Conservation (phyloP, 1,140 invertebrate genomes). For the Araneus ventricosus region DNA sequence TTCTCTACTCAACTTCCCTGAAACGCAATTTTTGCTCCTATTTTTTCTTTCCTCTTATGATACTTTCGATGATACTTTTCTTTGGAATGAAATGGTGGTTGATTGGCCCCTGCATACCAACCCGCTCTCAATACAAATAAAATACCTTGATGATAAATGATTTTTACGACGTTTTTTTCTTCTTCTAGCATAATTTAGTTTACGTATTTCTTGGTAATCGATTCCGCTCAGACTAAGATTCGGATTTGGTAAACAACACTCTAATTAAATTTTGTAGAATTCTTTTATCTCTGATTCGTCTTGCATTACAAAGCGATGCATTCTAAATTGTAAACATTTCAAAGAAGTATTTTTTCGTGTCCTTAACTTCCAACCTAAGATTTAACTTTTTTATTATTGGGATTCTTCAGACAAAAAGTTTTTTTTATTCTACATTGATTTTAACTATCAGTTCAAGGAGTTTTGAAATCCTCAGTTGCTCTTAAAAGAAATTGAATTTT, state of each 20-base stretch:
- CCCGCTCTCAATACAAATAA: not conserved
- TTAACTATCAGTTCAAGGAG: too few species aligned
- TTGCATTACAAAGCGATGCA: too few species aligned
- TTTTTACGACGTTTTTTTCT: not conserved
- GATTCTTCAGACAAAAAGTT: too few species aligned
- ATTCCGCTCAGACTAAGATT: not conserved
- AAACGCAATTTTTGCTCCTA: not conserved
- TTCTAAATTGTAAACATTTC: too few species aligned
- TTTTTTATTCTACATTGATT: too few species aligned
- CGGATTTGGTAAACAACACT: not conserved
- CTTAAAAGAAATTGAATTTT: too few species aligned
- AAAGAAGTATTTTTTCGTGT: too few species aligned
- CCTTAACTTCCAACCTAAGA: too few species aligned
- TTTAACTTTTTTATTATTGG: too few species aligned
- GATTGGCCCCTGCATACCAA: constrained; percentile 1
- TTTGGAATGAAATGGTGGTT: not conserved
- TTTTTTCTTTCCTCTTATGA: not conserved
- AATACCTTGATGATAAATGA: not conserved
- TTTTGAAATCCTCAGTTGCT: too few species aligned
- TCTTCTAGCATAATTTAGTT: not conserved
- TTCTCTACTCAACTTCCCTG: not conserved
- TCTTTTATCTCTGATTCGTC: too few species aligned
- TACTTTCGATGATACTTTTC: constrained; percentile 5
- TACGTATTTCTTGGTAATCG: not conserved
- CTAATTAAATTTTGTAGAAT: not conserved